Conservation (phyloP, 2,888 invertebrate genomes). For the Coleophora flavipennella region DNA sequence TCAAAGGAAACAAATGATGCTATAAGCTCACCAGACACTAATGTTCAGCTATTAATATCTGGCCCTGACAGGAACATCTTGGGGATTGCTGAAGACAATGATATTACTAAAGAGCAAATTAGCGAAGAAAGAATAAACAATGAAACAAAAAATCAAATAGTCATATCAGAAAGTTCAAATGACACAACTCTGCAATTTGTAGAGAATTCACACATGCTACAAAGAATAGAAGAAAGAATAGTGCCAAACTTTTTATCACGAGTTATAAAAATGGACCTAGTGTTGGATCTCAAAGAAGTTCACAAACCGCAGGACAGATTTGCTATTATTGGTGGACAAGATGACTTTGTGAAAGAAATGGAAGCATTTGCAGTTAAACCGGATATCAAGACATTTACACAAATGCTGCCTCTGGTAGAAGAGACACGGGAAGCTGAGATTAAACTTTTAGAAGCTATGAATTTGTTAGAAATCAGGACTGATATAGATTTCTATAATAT, state of each 20-base stretch:
- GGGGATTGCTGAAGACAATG: not conserved
- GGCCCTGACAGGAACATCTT: not conserved
- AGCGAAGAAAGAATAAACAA: not conserved
- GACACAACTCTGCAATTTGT: conserved; percentile 22
- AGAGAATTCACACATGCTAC: conserved; percentile 12
- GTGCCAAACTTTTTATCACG: conserved; percentile 78
- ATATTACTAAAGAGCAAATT: not conserved
- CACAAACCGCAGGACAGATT: conserved; percentile 77
- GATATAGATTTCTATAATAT: conserved; percentile 91
- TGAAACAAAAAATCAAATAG: conserved; percentile 7
- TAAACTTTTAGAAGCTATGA: conserved; percentile 76
- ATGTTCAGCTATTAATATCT: no score
- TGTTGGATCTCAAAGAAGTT: conserved; percentile 73
- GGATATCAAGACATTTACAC: conserved; percentile 84
- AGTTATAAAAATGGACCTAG: conserved; percentile 73
- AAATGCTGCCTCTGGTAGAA: conserved; percentile 82
- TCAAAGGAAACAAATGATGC: conserved; percentile 5
- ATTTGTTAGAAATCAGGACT: conserved; percentile 70
- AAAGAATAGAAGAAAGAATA: conserved; percentile 21
- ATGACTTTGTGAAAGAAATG: conserved; percentile 85
- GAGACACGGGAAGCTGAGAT: conserved; percentile 77
- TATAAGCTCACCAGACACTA: not conserved
- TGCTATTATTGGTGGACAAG: conserved; percentile 83
- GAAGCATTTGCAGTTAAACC: conserved; percentile 76
- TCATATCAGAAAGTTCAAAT: no score